Base-by-base conservation (phyloP, 2,113 vertebrate species). In the Pituophis catenifer region DNA sequence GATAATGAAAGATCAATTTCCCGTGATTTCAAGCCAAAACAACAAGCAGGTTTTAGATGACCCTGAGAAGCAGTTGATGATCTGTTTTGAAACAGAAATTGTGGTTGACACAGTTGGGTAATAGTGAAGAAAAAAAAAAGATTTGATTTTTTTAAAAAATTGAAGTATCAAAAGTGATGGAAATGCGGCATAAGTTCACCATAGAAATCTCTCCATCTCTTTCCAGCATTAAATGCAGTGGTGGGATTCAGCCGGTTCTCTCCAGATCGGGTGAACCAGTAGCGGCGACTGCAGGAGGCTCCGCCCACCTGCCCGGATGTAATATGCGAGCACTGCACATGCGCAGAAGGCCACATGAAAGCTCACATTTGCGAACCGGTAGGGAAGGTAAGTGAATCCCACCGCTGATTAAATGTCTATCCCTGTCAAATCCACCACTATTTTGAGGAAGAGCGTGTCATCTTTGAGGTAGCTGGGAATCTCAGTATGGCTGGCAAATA, bases 381-480 rank as follows among this genome's bases (percentile, higher is more conserved):
- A 50, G 48, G 48, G 48, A 50, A 50, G 48, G 48, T 50, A 50
- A 50, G 48, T 50, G 48, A 50, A 50, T 50, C 48, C 48, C 48
- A 50, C 48, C 6, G 48, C 48, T 50, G 48, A 50, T 50, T 50
- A 50, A 50, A 50, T 50, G 53, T 53, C 70, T 33, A 92, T 8
- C 8, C 91, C 93, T 0, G 75, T 21, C 3, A 24, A 13, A n/a
- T 93, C 92, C 44, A 94, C 54, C 13, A 93, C 44, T 0, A 91
- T 91, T 75, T 93, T 95, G 88, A 94, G 75, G 48, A 70, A 94
- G 2, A 94, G 85, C 0, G 86, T 52, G 38, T 95, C 92, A 1
- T 94, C 92, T 53, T 62, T 88, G 70, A 94, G 93, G 65, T 94
- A 94, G 88, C 26, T 90, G 65, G 26, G 92, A 85, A 94, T 90